Conservation (phyloP, 53 echinoderm and acorn worm genomes). For the Mesocentrotus franciscanus region DNA sequence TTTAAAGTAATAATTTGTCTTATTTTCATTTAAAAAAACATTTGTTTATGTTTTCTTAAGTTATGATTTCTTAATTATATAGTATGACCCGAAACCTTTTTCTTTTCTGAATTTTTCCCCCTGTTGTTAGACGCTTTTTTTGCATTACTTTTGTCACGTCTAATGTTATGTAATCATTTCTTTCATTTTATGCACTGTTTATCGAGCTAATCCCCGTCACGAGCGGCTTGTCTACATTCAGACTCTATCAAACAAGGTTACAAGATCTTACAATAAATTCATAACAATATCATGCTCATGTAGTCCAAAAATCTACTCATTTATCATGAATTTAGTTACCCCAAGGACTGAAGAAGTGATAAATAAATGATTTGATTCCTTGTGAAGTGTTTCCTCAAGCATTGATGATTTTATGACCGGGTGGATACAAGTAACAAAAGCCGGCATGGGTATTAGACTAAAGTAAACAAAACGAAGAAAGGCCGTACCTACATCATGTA, state of each 20-base stretch:
- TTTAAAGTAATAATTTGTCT: no score
- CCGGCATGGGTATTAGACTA: background rate
- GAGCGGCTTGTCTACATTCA: background rate
- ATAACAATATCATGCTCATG: background rate
- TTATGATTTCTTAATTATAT: no score
- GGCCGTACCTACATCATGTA: background rate
- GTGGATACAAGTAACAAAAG: background rate
- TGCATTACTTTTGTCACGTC: background rate
- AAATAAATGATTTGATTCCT: background rate
- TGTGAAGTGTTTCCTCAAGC: background rate
- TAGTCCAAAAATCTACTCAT: background rate
- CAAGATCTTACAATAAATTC: background rate
- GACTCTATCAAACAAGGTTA: background rate
- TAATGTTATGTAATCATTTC: slow-evolving; percentile 15
- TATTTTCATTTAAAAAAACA: no score
- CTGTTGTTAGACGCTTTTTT: background rate
- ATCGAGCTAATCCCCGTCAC: slow-evolving; percentile 18
- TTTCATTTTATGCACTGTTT: background rate
- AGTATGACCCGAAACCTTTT: background rate
- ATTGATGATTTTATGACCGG: background rate
- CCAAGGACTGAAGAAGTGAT: background rate
- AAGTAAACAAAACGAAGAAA: slow-evolving; percentile 13
- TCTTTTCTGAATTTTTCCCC: background rate
- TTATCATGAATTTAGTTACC: background rate
- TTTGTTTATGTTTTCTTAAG: no score